These are phyloP conservation scores for Drosophila pruinosa DNA, from an alignment of 1,140 invertebrate species.

Conservation along the genomic window DNA sequence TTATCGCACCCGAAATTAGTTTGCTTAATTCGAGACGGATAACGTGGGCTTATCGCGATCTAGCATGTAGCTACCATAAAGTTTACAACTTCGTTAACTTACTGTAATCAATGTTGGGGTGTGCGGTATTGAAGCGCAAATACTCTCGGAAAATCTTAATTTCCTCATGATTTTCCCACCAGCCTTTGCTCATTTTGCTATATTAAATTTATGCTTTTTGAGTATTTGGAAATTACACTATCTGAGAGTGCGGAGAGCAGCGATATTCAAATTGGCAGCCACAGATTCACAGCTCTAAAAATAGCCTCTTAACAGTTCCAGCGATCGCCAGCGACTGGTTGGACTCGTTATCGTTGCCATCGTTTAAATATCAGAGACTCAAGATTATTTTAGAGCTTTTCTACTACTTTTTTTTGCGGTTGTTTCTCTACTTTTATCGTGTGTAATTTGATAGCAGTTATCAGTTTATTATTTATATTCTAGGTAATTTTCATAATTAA, in stretches of 20 bases:
- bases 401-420: background rate
- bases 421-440: background rate
- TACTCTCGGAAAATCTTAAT: conserved; percentile 92
- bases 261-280: background rate
- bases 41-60: background rate
- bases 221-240: background rate
- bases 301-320: conserved; percentile 1
- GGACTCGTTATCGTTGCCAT: background rate
- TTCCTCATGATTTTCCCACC: conserved; percentile 85
- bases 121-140: conserved; percentile 91
- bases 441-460: background rate
- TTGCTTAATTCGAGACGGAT: background rate
- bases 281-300: background rate
- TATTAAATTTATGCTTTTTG: background rate
- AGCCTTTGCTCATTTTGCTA: conserved; percentile 22
- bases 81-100: conserved; percentile 67
- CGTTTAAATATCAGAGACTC: background rate
- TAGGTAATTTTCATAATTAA: background rate
- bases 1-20: background rate
- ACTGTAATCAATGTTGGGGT: conserved; percentile 92
- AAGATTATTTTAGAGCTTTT: background rate
- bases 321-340: conserved; percentile 1
- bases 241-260: background rate
- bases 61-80: background rate
- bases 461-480: background rate